Conservation (phyloP, 2,797 vertebrate genomes). For the Siniperca scherzeri region DNA sequence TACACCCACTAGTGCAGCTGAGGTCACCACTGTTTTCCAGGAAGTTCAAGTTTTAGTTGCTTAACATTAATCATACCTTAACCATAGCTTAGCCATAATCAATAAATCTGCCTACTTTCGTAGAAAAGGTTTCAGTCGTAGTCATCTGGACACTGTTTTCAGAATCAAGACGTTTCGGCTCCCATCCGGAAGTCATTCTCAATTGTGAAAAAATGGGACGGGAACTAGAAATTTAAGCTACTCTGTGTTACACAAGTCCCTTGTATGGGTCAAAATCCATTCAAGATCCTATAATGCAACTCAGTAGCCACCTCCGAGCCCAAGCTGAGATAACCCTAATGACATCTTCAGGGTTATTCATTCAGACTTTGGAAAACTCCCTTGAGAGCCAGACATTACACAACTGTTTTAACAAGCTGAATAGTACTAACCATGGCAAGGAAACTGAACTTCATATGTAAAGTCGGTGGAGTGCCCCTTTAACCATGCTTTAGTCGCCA, state of each 20-base stretch:
- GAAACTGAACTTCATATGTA: background rate
- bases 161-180: too few species aligned
- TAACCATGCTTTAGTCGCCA: too few species aligned
- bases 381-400: background rate
- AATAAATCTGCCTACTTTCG: too few species aligned
- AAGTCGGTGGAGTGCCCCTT: background rate
- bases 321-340: background rate
- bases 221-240: too few species aligned
- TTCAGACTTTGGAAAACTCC: background rate
- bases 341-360: constrained; percentile 2
- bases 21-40: background rate
- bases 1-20: background rate
- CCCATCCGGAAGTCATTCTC: too few species aligned
- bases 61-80: background rate
- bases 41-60: background rate
- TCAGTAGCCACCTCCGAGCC: background rate
- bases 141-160: too few species aligned
- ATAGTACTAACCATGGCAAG: background rate
- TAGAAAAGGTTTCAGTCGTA: too few species aligned
- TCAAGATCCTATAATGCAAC: background rate
- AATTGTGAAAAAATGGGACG: too few species aligned
- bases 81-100: background rate
- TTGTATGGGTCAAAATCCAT: background rate
- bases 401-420: background rate
- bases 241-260: too few species aligned